These are phyloP conservation scores for Limanda limanda DNA, from an alignment of 2,113 vertebrate species.

Conservation along the genomic window DNA sequence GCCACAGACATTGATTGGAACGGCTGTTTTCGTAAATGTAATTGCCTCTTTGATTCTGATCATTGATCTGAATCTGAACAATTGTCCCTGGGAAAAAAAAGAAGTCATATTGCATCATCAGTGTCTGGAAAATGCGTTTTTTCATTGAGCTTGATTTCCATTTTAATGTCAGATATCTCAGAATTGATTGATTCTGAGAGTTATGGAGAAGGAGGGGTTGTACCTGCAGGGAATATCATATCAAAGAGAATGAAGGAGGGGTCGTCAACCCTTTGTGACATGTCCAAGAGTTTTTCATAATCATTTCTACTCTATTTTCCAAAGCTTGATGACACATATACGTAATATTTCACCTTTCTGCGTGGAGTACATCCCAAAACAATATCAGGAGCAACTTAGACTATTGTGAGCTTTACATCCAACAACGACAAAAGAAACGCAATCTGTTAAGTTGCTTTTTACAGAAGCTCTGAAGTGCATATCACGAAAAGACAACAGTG, in stretches of 20 bases:
- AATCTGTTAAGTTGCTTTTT: too few species aligned
- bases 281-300: too few species aligned
- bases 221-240: conserved; percentile 15
- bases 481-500: too few species aligned
- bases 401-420: too few species aligned
- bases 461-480: too few species aligned
- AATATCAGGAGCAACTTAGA: background rate
- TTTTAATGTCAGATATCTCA: conserved; percentile 34
- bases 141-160: conserved; percentile 49
- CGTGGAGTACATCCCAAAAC: conserved; percentile 4
- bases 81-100: conserved; percentile 38
- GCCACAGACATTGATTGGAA: conserved; percentile 66
- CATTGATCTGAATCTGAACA: conserved; percentile 68
- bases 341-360: background rate
- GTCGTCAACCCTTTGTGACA: conserved; percentile 37
- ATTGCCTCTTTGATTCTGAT: conserved; percentile 74
- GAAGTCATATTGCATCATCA: background rate
- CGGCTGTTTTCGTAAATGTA: conserved; percentile 64
- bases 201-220: background rate
- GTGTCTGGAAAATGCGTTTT: conserved; percentile 46
- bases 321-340: too few species aligned
- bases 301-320: too few species aligned
- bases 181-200: conserved; percentile 24
- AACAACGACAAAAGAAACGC: too few species aligned
- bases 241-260: conserved; percentile 38